Evolutionary conservation across 2,888 invertebrate genomes (phyloP), one percentile per base, ranked within the genome.

Genomic region (Poecilus cupreus): DNA sequence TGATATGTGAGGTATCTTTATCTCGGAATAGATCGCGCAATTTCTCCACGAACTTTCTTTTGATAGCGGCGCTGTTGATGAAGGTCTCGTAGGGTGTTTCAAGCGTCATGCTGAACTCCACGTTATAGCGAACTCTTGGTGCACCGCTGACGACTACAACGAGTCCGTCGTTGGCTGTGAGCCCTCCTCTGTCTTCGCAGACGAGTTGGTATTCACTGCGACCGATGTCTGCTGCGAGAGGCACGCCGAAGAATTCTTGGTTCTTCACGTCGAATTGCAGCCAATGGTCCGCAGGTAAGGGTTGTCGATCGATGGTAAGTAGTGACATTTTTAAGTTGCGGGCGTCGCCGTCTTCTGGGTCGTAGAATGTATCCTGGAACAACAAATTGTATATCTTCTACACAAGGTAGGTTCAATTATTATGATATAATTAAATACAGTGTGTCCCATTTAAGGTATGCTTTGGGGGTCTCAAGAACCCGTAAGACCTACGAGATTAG

Each of bases 221-320:
- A 32, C 96, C 96, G 18, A 92, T 91, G 87, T 97, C 95, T 0
- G 90, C 90, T 0, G 92, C 90, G 82, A 94, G 90, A 0, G 97
- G 97, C 76, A 98, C 92, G 0, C 97, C 97, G 87, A 93, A 96
- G 89, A 98, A 96, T 89, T 96, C 96, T 86, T 96, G 95, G 89
- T 96, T 96, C 86, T 94, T 95, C 0, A 92, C 91, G 88, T 98
- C 97, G 87, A 97, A 97, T 88, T 97, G 96, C 83, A 98, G 89
- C 97, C 98, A 98, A 87, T 94, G 94, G 11, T 92, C 90, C 0
- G 91, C 86, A 4, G 93, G 92, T 24, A 96, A 90, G 68, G 92
- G 91, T 3, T 92, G 91, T 80, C 94, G 91, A 85, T 96, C 94
- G 84, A 92, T 93, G 82, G 94, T 95, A 64, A 95, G 91, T 0